These are phyloP conservation scores for Sylvilagus bachmani DNA, from an alignment of 2,113 vertebrate genomes.

Conservation along the genomic window DNA sequence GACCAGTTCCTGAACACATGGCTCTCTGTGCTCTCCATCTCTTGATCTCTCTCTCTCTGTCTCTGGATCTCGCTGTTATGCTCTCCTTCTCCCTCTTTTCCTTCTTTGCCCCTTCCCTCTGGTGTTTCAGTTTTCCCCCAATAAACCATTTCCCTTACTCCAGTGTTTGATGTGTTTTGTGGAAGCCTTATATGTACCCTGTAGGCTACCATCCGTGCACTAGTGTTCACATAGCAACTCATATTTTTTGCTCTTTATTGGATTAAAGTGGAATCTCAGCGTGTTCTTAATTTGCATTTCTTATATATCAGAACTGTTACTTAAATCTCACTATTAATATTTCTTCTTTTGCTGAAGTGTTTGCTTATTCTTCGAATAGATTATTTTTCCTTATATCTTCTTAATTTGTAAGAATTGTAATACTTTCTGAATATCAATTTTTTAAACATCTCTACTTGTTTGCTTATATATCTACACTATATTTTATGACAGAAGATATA, in stretches of 20 bases:
- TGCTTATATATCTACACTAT: background rate
- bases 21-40: no score
- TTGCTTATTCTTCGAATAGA: background rate
- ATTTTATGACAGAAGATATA: background rate
- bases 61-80: no score
- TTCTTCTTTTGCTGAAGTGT: background rate
- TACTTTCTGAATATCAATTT: background rate
- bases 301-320: background rate
- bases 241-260: background rate
- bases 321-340: background rate
- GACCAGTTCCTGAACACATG: no score
- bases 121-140: no score
- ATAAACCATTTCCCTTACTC: no score
- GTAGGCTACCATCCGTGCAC: background rate
- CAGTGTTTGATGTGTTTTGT: no score
- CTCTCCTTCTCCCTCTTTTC: no score
- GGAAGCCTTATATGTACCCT: no score
- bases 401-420: background rate
- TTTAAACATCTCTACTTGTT: background rate
- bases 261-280: background rate
- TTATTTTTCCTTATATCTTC: background rate
- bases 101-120: no score
- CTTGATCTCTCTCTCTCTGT: no score
- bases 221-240: fast-evolving
- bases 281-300: background rate